A percentile compares a stretch with the other conserved stretches of the same genome.
Evolutionary conservation across 53 echinoderm and acorn worm genomes (phyloP).

Genomic region (Hippasteria phrygiana): DNA sequence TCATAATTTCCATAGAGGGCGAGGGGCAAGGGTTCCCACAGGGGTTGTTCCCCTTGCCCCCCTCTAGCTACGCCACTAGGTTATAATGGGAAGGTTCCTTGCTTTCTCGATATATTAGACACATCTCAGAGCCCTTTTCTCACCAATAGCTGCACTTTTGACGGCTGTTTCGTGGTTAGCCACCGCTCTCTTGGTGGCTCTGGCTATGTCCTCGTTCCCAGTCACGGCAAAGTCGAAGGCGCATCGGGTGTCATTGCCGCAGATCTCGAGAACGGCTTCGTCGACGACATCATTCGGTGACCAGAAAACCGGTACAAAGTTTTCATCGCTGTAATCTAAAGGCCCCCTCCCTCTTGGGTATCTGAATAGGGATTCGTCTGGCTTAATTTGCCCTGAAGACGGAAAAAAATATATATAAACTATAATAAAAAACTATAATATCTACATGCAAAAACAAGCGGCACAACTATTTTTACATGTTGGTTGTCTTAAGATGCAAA

Average conservation of each 20-base stretch:
- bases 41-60: no score
- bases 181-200: neutral
- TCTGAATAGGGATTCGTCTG: conserved; percentile 29
- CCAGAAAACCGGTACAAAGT: neutral
- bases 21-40: no score
- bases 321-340: neutral
- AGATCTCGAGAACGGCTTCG: neutral
- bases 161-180: conserved; percentile 6
- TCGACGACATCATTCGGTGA: neutral
- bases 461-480: no score
- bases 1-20: no score
- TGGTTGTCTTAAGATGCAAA: no score
- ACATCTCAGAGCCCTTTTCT: neutral
- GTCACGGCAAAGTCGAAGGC: conserved; percentile 29
- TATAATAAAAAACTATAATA: neutral
- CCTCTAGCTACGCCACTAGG: no score
- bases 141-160: neutral
- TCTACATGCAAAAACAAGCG: no score
- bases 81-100: neutral
- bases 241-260: conserved; percentile 25
- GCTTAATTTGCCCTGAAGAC: conserved; percentile 30
- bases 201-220: conserved; percentile 19
- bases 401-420: neutral
- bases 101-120: neutral
- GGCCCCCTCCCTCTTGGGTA: conserved; percentile 21